Base-by-base conservation (phyloP, 2,113 vertebrate species). In the Calyptommatus sinebrachiatus region DNA sequence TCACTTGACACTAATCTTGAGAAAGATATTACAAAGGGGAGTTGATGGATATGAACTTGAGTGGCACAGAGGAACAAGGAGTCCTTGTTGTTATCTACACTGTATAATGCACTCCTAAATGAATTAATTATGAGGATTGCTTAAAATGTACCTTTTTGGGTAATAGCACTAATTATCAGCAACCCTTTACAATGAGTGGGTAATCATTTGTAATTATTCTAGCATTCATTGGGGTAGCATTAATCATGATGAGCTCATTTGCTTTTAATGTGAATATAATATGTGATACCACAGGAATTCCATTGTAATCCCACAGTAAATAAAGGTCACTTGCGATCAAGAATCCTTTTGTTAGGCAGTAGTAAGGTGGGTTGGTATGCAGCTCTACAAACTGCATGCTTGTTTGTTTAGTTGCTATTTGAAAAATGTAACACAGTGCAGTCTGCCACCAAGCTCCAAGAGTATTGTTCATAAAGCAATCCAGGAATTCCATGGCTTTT, bases 81-180 rank as follows among this genome's bases (percentile, higher is more conserved):
- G 81, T 90, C 87, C 62, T 85, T 76, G 48, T 75, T 91, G 79
- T 92, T 85, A 88, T 91, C 84, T 86, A 78, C 65, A 67, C 75
- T 87, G 70, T 84, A 91, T 90, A 90, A 88, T 78, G 85, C 82
- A 84, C 79, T 53, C 45, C 68, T 78, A 83, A 90, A 89, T 60
- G 76, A 91, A 91, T 90, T 85, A 83, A 88, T 86, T 73, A 84
- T 83, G 76, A 88, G 90, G 88, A 90, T 89, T 92, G 87, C 87
- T 91, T 90, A 89, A 91, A 93, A 91, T 85, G 84, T 89, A 91
- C 79, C 74, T 93, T 93, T 92, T 84, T 91, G 65, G 91, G 71
- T 91, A 91, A 92, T 88, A 91, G 84, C 82, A 90, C 76, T 93
- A 92, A 94, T 94, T 95, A 93, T 89, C 83, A 92, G 89, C 83